A percentile compares a stretch with the other conserved stretches of the same genome.
phyloP scores from a whole-genome alignment of 2,113 vertebrate genomes.

The Cottus gobio region DNA sequence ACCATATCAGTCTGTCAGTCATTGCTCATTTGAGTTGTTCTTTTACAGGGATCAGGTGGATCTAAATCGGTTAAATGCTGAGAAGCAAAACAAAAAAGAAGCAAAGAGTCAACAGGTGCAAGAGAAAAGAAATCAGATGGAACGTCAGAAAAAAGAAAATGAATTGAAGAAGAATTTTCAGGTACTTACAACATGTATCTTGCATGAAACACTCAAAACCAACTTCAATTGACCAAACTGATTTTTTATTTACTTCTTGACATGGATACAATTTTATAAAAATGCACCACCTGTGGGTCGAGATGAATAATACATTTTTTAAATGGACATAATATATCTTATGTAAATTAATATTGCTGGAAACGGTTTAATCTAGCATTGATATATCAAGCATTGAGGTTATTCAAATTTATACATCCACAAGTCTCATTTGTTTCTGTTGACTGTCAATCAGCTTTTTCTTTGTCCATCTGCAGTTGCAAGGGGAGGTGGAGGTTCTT shows the following conservation, averaged over 20 bases:
- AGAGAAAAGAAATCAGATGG: conserved; percentile 69
- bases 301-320: neutral
- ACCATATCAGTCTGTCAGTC: neutral
- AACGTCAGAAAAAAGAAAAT: conserved; percentile 71
- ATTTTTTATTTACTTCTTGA: neutral
- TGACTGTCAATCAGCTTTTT: neutral
- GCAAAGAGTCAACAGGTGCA: conserved; percentile 59
- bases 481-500: conserved; percentile 77
- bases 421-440: neutral
- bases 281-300: neutral
- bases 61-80: neutral
- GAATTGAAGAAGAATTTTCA: conserved; percentile 81
- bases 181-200: conserved; percentile 52
- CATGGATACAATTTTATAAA: neutral
- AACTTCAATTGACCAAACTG: neutral
- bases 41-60: conserved; percentile 53
- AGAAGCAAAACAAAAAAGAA: conserved; percentile 63
- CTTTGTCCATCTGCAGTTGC: conserved; percentile 41
- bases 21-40: neutral
- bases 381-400: neutral
- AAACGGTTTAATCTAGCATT: neutral
- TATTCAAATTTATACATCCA: neutral
- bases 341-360: too few relatives aligned
- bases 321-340: neutral
- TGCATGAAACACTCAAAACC: neutral